A percentile compares a stretch with the other conserved stretches of the same genome.
Evolutionary conservation across 2,797 vertebrate species (phyloP).

Genomic region (Limnodromus scolopaceus): DNA sequence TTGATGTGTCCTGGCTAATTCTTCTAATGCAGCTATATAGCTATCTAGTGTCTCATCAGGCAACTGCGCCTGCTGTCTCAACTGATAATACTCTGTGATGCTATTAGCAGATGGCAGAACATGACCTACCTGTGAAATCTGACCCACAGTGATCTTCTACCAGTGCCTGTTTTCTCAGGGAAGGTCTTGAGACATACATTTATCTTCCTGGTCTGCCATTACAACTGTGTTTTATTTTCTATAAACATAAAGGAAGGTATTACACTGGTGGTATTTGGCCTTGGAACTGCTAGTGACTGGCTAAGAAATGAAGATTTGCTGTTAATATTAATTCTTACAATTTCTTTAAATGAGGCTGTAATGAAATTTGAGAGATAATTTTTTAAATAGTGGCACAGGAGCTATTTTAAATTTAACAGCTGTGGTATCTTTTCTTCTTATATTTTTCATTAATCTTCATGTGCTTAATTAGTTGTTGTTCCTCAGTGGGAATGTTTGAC

Average conservation of each 20-base stretch:
- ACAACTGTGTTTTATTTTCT: not conserved
- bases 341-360: conserved; percentile 20
- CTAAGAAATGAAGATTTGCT: conserved; percentile 33
- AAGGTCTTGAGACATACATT: not conserved
- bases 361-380: conserved; percentile 39
- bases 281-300: not conserved
- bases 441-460: conserved; percentile 62
- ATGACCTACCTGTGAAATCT: conserved; percentile 7
- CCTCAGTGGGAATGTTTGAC: conserved; percentile 46
- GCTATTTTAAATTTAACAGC: conserved; percentile 53
- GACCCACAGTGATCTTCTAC: not conserved
- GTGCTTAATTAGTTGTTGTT: conserved; percentile 60
- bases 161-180: not conserved
- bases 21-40: not conserved
- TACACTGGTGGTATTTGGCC: not conserved
- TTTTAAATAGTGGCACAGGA: not conserved
- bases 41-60: not conserved
- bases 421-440: not conserved
- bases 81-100: conserved; percentile 15
- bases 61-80: not conserved
- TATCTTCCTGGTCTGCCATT: not conserved
- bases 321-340: conserved; percentile 26
- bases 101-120: conserved; percentile 39
- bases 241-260: not conserved
- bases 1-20: conserved; percentile 35